Evolutionary conservation across 2,888 invertebrate genomes (phyloP).

Genomic region (Mythimna pallens): DNA sequence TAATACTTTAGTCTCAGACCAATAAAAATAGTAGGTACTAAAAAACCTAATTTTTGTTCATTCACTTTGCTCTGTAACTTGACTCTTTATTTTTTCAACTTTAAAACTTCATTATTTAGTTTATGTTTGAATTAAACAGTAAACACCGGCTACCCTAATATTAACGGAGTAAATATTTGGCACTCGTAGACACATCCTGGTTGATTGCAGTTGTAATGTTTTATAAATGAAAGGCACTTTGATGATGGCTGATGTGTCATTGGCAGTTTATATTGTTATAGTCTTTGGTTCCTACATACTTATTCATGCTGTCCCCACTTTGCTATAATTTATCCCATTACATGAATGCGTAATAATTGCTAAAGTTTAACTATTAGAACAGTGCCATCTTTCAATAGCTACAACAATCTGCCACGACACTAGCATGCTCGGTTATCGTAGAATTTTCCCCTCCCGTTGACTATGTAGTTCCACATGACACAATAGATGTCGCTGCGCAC

Average conservation of each 20-base stretch:
- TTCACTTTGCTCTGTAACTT: neutral
- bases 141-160: slow-evolving; percentile 2
- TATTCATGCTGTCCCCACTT: neutral
- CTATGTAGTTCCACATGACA: slow-evolving; percentile 25
- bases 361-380: neutral
- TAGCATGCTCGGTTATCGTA: neutral
- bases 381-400: slow-evolving; percentile 43
- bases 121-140: neutral
- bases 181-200: slow-evolving; percentile 35
- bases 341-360: neutral
- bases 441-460: neutral
- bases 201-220: slow-evolving; percentile 26
- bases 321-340: neutral
- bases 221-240: slow-evolving; percentile 29
- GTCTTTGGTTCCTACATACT: neutral
- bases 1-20: too few relatives aligned
- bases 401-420: neutral
- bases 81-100: too few relatives aligned
- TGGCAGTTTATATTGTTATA: neutral
- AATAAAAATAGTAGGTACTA: too few relatives aligned
- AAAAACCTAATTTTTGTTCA: too few relatives aligned
- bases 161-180: slow-evolving; percentile 39
- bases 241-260: slow-evolving; percentile 1
- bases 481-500: slow-evolving; percentile 60
- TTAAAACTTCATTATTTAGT: neutral